Base-by-base conservation (phyloP, 2,888 invertebrate species). In the Alviniconcha strummeri region DNA sequence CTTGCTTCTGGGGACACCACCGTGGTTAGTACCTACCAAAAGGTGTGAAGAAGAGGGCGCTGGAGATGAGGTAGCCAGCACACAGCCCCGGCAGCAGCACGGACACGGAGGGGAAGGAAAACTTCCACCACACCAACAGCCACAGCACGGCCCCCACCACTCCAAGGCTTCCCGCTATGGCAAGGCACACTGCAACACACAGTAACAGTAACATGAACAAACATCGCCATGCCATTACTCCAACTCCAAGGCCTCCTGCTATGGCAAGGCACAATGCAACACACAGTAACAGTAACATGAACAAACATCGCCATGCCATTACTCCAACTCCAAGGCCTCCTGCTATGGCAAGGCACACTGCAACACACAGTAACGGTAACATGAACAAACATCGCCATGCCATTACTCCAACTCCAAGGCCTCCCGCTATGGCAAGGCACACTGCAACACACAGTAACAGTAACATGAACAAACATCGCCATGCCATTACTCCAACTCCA, bases 61-160 rank as follows among this genome's bases (percentile, higher is more conserved):
- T 95, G 3, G 96, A 94, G 9, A 95, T 88, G 78, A 96, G 90
- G 89, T 96, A 95, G 5, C 96, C 96, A 13, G 96, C 92, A 76
- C 95, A 94, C 60, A 96, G 88, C 56, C 95, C 95, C 13, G 95
- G 94, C 55, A 96, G 90, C 54, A 95, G 91, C 9, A 96, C 95
- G 15, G 96, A 95, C 56, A 96, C 89, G 8, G 96, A 93, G 0
- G 96, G 96, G 86, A 95, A 94, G 5, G 95, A 96, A 88, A 94
- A 95, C 87, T 94, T 94, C 94, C 95, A 95, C 96, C 96, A 96
- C 86, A 96, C 94, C 7, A 95, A 89, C 72, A 96, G 89, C 95
- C 96, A 96, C 76, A 95, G 92, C 4, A 94, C 93, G 4, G 96
- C 96, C 86, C 95, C 95, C 84, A 95, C 93, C 76, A 95, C 84